Conservation (phyloP, 2,797 vertebrate species). For the Rhinogobio ventralis region DNA sequence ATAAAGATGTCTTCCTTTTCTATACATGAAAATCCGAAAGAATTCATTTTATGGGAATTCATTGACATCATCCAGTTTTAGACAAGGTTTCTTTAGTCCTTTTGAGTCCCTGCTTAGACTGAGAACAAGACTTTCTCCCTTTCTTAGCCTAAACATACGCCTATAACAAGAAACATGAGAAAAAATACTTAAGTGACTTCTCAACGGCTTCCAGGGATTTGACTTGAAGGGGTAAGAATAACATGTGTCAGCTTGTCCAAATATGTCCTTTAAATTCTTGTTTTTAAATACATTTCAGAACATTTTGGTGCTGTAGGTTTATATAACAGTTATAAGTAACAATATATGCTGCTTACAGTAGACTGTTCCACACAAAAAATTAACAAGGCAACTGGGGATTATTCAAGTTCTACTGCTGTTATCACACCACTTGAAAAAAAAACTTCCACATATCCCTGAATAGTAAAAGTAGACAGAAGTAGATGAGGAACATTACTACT, state of each 20-base stretch:
- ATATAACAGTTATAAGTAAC: conserved; percentile 1
- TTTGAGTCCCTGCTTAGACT: not conserved
- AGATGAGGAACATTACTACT: not conserved
- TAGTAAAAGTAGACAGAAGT: not conserved
- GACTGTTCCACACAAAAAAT: not conserved
- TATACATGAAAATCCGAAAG: not conserved
- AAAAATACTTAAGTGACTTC: not conserved
- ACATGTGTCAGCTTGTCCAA: conserved; percentile 26
- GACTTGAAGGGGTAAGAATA: not conserved
- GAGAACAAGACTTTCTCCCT: not conserved
- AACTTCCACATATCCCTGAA: not conserved
- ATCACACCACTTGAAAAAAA: not conserved
- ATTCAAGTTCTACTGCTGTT: not conserved
- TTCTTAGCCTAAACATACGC: not conserved
- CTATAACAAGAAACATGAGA: not conserved
- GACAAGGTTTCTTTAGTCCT: not conserved
- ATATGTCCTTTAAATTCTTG: conserved; percentile 4
- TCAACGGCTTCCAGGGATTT: conserved; percentile 11
- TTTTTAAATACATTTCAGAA: not conserved
- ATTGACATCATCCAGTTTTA: not conserved
- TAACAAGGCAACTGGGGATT: conserved; percentile 11
- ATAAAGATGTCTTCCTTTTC: not conserved
- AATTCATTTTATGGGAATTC: not conserved
- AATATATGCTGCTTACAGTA: not conserved
- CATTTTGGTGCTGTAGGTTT: not conserved